phyloP scores from a whole-genome alignment of 2,113 vertebrate genomes.

The Sebastes schlegelii region DNA sequence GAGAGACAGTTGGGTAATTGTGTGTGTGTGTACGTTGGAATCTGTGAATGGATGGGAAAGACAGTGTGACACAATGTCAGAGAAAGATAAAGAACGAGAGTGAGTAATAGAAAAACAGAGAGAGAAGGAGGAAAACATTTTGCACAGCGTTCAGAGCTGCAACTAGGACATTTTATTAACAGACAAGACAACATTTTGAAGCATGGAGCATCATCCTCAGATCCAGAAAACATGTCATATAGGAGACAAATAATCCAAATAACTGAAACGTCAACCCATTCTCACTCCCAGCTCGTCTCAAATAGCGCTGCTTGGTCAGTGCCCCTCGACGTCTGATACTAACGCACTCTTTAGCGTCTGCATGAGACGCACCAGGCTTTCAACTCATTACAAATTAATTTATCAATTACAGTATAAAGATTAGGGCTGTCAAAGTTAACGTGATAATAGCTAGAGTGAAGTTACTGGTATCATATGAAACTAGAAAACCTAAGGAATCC shows the following conservation, averaged over 20 bases:
- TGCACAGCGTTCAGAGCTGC: not conserved
- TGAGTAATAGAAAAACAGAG: not conserved
- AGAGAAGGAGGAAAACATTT: not conserved
- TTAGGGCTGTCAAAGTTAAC: too few species aligned
- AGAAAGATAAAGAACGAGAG: not conserved
- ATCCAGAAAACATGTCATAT: not conserved
- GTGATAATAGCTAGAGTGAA: too few species aligned
- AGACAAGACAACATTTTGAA: not conserved
- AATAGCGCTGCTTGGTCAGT: not conserved
- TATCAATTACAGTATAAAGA: too few species aligned
- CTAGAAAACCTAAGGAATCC: too few species aligned
- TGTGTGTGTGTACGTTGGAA: conserved; percentile 42
- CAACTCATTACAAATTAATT: too few species aligned
- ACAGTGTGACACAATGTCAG: conserved; percentile 21
- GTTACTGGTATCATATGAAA: too few species aligned
- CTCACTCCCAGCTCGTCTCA: not conserved
- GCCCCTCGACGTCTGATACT: too few species aligned
- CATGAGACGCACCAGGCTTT: too few species aligned
- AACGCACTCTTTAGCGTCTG: too few species aligned
- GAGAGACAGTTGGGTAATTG: conserved; percentile 58
- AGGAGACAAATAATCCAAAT: not conserved
- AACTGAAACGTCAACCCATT: not conserved
- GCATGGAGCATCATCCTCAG: not conserved
- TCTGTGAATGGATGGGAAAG: conserved; percentile 25
- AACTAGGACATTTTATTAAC: not conserved